phyloP scores from a whole-genome alignment of 2,888 invertebrate genomes.

The Rotaria sp. region DNA sequence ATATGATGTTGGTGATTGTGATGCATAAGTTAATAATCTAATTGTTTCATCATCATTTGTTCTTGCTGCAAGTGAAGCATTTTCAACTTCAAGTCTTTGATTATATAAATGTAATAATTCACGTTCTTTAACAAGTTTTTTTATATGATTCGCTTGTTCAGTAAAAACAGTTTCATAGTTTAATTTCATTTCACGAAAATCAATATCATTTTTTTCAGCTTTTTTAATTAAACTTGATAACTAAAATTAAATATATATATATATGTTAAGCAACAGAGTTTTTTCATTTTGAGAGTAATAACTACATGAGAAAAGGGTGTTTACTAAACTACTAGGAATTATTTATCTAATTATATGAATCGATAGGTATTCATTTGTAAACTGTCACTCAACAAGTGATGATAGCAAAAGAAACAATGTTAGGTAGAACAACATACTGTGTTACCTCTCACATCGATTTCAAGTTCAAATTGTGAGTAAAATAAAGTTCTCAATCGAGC shows the following conservation, averaged over 20 bases:
- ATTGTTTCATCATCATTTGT: neutral
- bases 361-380: no score
- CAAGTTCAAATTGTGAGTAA: no score
- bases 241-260: neutral
- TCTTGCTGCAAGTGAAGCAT: neutral
- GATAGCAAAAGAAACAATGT: no score
- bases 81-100: neutral
- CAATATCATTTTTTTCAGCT: neutral
- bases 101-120: slow-evolving; percentile 5
- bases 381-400: no score
- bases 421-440: no score
- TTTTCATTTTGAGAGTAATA: no score
- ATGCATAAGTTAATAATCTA: neutral
- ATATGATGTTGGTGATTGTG: neutral
- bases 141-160: neutral
- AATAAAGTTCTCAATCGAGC: no score
- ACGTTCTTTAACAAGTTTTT: slow-evolving; percentile 1
- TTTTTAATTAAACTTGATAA: neutral
- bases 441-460: no score
- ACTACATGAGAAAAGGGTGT: no score
- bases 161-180: neutral
- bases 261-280: neutral
- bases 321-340: no score
- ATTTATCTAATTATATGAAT: no score
- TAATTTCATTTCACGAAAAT: neutral